phyloP scores from a whole-genome alignment of 2,888 invertebrate species.

The Melanchra persicariae region DNA sequence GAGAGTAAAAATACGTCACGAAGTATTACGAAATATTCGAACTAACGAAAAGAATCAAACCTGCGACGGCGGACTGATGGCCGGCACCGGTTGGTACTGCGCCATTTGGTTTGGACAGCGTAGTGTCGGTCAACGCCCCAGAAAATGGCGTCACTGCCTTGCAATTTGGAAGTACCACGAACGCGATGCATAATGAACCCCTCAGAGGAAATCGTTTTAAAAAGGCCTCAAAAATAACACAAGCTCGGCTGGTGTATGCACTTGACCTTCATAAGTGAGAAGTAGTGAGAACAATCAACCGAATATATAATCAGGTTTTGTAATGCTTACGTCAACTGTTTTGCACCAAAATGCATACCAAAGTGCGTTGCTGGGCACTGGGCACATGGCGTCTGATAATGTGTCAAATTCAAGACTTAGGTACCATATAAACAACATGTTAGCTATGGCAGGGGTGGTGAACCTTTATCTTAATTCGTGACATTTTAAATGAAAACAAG shows the following conservation, averaged over 20 bases:
- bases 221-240: not conserved
- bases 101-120: not conserved
- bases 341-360: not conserved
- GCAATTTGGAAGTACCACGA: not conserved
- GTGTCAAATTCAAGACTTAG: constrained; percentile 1
- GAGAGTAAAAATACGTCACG: too few relatives aligned
- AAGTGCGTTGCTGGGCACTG: not conserved
- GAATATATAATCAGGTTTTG: not conserved
- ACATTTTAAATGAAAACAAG: not conserved
- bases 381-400: not conserved
- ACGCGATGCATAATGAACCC: not conserved
- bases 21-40: not conserved
- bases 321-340: not conserved
- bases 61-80: not conserved
- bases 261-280: constrained; percentile 7
- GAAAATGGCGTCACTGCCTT: not conserved
- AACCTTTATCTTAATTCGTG: constrained; percentile 2
- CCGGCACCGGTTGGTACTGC: not conserved
- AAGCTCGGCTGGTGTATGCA: not conserved
- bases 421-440: not conserved
- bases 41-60: constrained; percentile 9
- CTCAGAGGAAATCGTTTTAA: too few relatives aligned
- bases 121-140: not conserved
- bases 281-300: not conserved
- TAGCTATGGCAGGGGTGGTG: not conserved